Percentiles rank a stretch among this genome's conserved stretches.
These are phyloP conservation scores for Castor canadensis DNA, from an alignment of 2,113 vertebrate genomes.

Conservation along the genomic window DNA sequence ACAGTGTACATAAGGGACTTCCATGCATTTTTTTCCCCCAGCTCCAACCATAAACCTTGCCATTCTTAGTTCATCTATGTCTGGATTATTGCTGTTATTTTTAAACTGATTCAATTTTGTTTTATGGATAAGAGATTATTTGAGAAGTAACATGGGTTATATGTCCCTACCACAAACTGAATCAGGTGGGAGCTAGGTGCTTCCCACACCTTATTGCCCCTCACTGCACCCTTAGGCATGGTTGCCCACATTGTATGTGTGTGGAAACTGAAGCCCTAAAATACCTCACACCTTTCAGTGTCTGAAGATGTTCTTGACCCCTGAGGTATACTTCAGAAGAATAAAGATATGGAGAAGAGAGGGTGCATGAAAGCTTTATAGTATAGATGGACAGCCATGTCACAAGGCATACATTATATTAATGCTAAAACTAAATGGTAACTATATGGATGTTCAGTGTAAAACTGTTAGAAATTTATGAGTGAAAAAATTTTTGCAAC, in stretches of 20 bases:
- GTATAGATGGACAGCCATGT: background rate
- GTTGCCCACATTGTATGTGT: background rate
- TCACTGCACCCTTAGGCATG: background rate
- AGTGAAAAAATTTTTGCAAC: background rate
- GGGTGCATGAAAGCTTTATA: background rate
- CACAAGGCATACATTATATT: background rate
- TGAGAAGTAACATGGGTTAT: background rate
- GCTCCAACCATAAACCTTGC: background rate
- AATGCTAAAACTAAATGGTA: background rate
- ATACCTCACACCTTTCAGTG: background rate
- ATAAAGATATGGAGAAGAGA: background rate
- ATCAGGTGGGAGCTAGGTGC: background rate
- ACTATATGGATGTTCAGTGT: background rate
- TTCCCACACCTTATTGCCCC: background rate
- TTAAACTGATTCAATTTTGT: background rate
- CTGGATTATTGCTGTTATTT: background rate
- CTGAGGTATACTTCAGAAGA: background rate
- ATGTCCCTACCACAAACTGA: background rate
- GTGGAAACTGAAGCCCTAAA: background rate
- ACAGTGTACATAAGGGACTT: background rate
- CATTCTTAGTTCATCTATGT: background rate
- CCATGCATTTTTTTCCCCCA: background rate
- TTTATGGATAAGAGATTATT: background rate
- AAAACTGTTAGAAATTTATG: background rate
- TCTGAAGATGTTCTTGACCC: background rate